Percentiles rank a stretch among this genome's conserved stretches.
These are phyloP conservation scores for Rachycentron canadum DNA, from an alignment of 2,797 vertebrate genomes.

Conservation along the genomic window DNA sequence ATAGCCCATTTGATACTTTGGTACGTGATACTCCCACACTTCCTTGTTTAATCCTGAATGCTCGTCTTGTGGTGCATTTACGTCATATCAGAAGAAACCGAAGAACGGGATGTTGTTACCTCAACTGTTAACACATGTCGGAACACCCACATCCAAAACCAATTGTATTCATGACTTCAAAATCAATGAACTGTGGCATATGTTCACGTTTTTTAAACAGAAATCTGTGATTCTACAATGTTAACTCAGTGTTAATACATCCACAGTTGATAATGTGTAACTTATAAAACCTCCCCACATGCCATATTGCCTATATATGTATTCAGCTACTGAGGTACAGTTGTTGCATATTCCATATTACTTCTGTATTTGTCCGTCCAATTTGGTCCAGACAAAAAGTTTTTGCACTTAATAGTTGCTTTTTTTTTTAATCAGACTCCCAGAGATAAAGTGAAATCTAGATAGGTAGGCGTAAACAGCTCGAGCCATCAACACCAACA, in stretches of 20 bases:
- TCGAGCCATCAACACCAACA: conserved; percentile 1
- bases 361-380: too few species aligned
- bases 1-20: conserved; percentile 36
- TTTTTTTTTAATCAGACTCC: not conserved
- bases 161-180: conserved; percentile 34
- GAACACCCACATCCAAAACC: conserved; percentile 55
- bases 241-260: not conserved
- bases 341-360: not conserved
- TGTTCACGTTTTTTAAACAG: conserved; percentile 11
- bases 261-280: not conserved
- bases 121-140: conserved; percentile 63
- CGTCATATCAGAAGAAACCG: conserved; percentile 56
- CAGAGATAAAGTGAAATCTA: conserved; percentile 2
- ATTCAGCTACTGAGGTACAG: not conserved
- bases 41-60: conserved; percentile 38
- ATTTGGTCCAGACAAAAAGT: too few species aligned
- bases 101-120: conserved; percentile 52
- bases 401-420: too few species aligned
- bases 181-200: conserved; percentile 33
- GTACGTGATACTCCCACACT: conserved; percentile 19
- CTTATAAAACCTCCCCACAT: conserved; percentile 5
- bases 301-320: not conserved
- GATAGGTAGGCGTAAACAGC: not conserved
- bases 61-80: conserved; percentile 40
- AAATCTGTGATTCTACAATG: conserved; percentile 1